Base-by-base conservation (phyloP, 1,140 invertebrate genomes). In the Rhagoletis pomonella region DNA sequence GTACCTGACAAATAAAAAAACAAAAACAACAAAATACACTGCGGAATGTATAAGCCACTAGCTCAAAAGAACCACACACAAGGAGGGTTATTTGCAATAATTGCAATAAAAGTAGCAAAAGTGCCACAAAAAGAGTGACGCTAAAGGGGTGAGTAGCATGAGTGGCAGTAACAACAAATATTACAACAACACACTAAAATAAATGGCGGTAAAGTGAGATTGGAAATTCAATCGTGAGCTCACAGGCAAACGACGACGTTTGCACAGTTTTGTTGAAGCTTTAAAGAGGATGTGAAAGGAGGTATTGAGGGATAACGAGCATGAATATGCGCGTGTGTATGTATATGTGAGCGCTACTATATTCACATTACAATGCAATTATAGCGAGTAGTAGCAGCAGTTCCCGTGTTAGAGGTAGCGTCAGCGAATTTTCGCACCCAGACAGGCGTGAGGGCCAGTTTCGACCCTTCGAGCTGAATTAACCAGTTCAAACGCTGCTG, bases 311-410 rank as follows among this genome's bases (percentile, higher is more conserved):
- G 50, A 55, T 55, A 55, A 55, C 50, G 50, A 7, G 50, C 3
- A 55, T 55, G 50, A 5, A 55, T 55, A 55, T 55, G 50, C 50
- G 2, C 10, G n/a, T 47, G 19, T 12, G 47, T 10, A 42, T 58
- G 47, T 50, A 42, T 4, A 42, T 60, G 59, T 50, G 60, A 6
- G 44, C 0, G 86, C 65, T 77, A 90, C 90, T 89, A 92, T 90
- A 90, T 91, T 92, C 90, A 89, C 89, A 92, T 92, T 92, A 92
- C 91, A 92, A 91, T 92, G 91, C 91, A 92, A 92, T 92, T 92
- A 92, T 92, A 91, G 90, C 89, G 90, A 91, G 91, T 90, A 90
- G 89, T 89, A 87, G 47, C 17, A 60, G 39, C 29, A 29, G 58
- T 39, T 10, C 0, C 50, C 50, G 50, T 55, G 17, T 44, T 42